phyloP scores from a whole-genome alignment of 2,797 vertebrate species.

The Chrysocyon brachyurus region DNA sequence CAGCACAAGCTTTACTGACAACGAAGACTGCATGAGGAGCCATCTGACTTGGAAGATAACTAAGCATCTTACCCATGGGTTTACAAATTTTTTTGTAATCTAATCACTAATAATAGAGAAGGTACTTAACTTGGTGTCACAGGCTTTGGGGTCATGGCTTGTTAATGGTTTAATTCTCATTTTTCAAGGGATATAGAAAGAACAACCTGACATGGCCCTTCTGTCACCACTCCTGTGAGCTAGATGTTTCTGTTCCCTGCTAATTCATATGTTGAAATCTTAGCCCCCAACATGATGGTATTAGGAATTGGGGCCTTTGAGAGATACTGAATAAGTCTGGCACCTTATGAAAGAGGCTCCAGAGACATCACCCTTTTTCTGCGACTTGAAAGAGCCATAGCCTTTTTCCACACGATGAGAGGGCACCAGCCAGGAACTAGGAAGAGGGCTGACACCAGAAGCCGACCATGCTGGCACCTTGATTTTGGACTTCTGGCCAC shows the following conservation, averaged over 20 bases:
- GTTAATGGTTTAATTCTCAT: not conserved
- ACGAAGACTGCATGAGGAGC: not conserved
- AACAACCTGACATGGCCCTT: not conserved
- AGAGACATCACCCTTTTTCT: not conserved
- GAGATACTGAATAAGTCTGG: not conserved
- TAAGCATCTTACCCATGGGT: not conserved
- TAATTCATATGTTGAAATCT: not conserved
- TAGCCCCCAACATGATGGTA: not conserved
- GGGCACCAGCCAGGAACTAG: not conserved
- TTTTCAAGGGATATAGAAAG: not conserved
- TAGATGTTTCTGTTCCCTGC: not conserved
- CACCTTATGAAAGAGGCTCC: not conserved
- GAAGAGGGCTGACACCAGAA: not conserved
- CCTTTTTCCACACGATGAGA: not conserved
- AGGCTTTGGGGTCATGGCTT: not conserved
- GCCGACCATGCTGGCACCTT: too few relatives aligned
- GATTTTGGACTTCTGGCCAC: not conserved
- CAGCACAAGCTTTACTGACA: not conserved
- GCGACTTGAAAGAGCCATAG: not conserved
- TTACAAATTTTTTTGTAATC: not conserved
- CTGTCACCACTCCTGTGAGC: not conserved
- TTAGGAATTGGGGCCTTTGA: too few relatives aligned
- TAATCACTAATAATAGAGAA: constrained; percentile 15
- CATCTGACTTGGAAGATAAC: not conserved
- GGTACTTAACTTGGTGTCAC: not conserved